A percentile compares a stretch with the other conserved stretches of the same genome.
These are phyloP conservation scores for Scalopus aquaticus DNA, from an alignment of 2,113 vertebrate genomes.

Conservation along the genomic window DNA sequence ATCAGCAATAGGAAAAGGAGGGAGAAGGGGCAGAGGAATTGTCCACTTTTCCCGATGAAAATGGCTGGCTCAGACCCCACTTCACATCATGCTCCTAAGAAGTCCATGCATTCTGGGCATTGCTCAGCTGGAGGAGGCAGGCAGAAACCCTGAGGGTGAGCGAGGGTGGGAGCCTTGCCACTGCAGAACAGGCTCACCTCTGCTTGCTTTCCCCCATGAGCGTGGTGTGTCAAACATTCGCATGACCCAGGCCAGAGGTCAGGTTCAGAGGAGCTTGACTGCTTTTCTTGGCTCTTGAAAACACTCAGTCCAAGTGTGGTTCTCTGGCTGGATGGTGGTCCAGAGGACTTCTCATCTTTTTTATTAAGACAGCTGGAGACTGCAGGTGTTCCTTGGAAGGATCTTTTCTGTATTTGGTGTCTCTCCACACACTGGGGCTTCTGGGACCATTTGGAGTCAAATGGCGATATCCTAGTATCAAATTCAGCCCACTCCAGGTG, in stretches of 20 bases:
- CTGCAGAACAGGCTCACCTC: background rate
- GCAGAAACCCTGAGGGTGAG: background rate
- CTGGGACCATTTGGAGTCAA: background rate
- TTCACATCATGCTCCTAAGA: conserved; percentile 35
- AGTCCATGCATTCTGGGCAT: conserved; percentile 66
- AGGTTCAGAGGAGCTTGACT: background rate
- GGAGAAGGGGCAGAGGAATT: background rate
- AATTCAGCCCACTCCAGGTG: background rate
- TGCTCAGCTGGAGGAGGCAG: conserved; percentile 15
- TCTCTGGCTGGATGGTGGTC: background rate
- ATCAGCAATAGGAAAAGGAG: conserved; percentile 31
- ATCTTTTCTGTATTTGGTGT: conserved; percentile 6
- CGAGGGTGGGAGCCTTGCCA: background rate
- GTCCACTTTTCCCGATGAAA: conserved; percentile 27
- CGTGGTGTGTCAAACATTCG: background rate
- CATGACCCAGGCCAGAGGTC: background rate
- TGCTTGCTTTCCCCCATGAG: conserved; percentile 29
- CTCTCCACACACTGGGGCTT: background rate
- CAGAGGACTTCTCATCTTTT: background rate
- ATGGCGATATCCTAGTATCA: background rate
- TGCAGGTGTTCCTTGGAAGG: conserved; percentile 6
- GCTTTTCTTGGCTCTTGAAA: conserved; percentile 32
- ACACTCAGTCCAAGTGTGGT: background rate
- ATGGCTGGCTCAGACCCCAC: conserved; percentile 53
- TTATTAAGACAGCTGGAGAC: background rate